These are phyloP conservation scores for Manacus vitellinus DNA, from an alignment of 2,113 vertebrate genomes.

Conservation along the genomic window DNA sequence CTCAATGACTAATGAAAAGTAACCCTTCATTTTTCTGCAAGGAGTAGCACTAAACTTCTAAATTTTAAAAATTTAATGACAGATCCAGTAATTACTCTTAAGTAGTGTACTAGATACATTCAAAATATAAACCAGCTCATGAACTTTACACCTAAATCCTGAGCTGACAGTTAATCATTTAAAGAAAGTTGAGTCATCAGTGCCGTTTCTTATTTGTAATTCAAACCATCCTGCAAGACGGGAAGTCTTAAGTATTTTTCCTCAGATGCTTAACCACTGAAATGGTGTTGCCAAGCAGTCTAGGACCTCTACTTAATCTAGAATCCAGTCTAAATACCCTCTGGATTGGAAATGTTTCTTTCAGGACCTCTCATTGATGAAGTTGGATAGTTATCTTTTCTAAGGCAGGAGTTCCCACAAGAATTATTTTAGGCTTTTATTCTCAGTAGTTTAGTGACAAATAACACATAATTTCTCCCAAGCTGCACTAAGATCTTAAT, in stretches of 20 bases:
- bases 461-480: background rate
- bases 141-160: constrained; percentile 9
- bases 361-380: background rate
- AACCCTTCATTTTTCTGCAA: background rate
- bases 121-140: background rate
- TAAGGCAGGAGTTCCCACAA: background rate
- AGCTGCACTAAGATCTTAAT: background rate
- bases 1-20: background rate
- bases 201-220: background rate
- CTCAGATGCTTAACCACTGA: background rate
- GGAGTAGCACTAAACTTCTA: background rate
- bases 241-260: background rate
- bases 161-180: background rate
- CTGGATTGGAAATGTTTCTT: background rate
- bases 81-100: background rate
- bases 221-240: background rate
- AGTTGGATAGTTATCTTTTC: background rate
- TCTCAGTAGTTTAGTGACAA: background rate
- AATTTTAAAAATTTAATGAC: background rate
- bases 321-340: constrained; percentile 10
- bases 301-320: constrained; percentile 9
- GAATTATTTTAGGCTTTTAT: background rate
- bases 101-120: background rate
- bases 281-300: background rate
- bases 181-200: background rate